Conservation (phyloP, 23 tunicate species). For the Trididemnum miniatum region DNA sequence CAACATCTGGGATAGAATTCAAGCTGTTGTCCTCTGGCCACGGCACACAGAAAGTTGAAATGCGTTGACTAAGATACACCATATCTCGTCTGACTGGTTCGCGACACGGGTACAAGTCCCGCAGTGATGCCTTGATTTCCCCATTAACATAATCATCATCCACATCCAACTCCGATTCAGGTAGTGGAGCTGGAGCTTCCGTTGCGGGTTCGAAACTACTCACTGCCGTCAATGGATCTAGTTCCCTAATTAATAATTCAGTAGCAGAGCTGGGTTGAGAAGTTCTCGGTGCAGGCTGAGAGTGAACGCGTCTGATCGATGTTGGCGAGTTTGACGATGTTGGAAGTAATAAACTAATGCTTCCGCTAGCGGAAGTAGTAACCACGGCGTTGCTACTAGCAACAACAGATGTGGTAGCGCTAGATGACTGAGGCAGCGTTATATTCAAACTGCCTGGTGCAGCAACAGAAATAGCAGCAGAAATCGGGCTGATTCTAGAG, state of each 20-base stretch:
- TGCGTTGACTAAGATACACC: slow-evolving; percentile 17
- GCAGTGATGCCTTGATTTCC: not conserved
- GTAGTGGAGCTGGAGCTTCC: too few relatives aligned
- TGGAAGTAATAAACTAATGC: too few relatives aligned
- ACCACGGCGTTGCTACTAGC: too few relatives aligned
- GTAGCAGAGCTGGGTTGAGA: not conserved
- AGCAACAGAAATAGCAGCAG: too few relatives aligned
- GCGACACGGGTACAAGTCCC: slow-evolving; percentile 26
- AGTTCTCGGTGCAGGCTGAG: too few relatives aligned
- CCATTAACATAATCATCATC: slow-evolving; percentile 9
- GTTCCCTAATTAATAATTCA: not conserved
- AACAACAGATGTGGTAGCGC: too few relatives aligned
- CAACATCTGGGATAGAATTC: slow-evolving; percentile 9
- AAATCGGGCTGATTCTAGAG: too few relatives aligned
- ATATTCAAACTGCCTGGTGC: too few relatives aligned
- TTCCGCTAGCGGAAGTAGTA: too few relatives aligned
- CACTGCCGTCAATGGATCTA: slow-evolving; percentile 15
- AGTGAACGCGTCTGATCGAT: too few relatives aligned
- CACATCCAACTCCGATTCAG: slow-evolving; percentile 30
- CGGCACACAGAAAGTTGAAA: slow-evolving; percentile 13
- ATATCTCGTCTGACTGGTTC: not conserved
- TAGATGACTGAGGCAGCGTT: too few relatives aligned
- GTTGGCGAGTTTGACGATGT: too few relatives aligned
- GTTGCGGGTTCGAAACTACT: not conserved
- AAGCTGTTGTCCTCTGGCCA: slow-evolving; percentile 34